phyloP scores from a whole-genome alignment of 2,888 invertebrate genomes.

The Morpho helenor region DNA sequence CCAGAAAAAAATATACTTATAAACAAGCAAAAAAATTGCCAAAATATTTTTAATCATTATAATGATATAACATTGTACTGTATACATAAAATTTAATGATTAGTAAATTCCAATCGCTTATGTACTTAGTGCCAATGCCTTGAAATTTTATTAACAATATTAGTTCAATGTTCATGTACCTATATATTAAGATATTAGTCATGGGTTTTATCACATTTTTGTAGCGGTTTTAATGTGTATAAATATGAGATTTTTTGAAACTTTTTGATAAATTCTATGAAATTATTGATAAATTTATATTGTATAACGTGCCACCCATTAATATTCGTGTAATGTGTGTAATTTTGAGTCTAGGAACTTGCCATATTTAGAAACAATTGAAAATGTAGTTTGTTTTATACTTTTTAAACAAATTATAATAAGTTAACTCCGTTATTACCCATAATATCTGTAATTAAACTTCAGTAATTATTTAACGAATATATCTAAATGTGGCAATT shows the following conservation, averaged over 20 bases:
- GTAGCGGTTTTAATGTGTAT: constrained; percentile 4
- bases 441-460: too few relatives aligned
- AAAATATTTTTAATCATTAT: too few relatives aligned
- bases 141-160: neutral
- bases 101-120: too few relatives aligned
- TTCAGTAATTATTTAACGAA: neutral
- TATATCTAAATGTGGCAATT: constrained; percentile 6
- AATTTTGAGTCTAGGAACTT: neutral
- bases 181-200: neutral
- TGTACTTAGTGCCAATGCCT: neutral
- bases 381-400: too few relatives aligned
- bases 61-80: too few relatives aligned
- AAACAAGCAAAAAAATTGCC: too few relatives aligned
- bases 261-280: constrained; percentile 4
- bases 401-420: too few relatives aligned
- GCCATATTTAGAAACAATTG: neutral
- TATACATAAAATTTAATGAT: too few relatives aligned
- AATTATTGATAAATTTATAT: constrained; percentile 1
- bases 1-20: too few relatives aligned
- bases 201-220: constrained; percentile 2
- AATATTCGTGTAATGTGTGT: neutral
- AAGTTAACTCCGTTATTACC: too few relatives aligned
- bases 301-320: neutral
- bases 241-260: constrained; percentile 2
- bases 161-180: neutral